Evolutionary conservation across 2,797 vertebrate species (phyloP).

Genomic region (Cetoscarus ocellatus): DNA sequence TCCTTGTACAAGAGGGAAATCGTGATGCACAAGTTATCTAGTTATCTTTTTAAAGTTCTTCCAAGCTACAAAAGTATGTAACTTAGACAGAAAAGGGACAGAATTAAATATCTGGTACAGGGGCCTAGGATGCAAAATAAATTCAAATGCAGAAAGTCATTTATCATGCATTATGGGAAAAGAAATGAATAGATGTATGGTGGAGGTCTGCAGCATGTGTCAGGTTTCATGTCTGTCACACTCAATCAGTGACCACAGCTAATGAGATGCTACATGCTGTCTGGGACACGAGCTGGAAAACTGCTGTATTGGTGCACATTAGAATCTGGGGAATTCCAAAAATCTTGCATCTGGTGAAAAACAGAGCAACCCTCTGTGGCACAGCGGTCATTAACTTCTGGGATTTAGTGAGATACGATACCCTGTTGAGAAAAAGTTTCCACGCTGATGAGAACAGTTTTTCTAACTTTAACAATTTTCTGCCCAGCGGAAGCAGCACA

Average conservation of each 20-base stretch:
- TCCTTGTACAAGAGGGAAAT: too few species aligned
- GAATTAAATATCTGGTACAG: constrained; percentile 28
- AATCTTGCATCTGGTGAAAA: constrained; percentile 82
- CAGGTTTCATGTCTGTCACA: constrained; percentile 80
- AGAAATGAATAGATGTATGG: constrained; percentile 62
- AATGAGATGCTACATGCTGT: constrained; percentile 80
- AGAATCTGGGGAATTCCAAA: constrained; percentile 83
- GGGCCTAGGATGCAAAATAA: constrained; percentile 49
- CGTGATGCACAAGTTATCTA: too few species aligned
- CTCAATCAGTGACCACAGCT: constrained; percentile 78
- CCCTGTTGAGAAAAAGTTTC: constrained; percentile 81
- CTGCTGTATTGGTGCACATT: constrained; percentile 79
- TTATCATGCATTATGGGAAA: constrained; percentile 66
- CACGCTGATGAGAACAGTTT: constrained; percentile 74
- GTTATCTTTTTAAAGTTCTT: constrained; percentile 12
- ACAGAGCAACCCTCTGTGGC: constrained; percentile 79
- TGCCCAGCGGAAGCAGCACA: constrained; percentile 65
- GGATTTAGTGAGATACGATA: constrained; percentile 79
- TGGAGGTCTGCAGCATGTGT: constrained; percentile 69
- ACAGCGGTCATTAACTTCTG: constrained; percentile 82
- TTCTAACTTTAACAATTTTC: constrained; percentile 77
- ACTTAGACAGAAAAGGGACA: constrained; percentile 10
- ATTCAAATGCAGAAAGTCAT: constrained; percentile 62
- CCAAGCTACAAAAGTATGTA: constrained; percentile 28
- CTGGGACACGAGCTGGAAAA: constrained; percentile 72